These are phyloP conservation scores for Sabellastarte sp. DNA, from an alignment of 2,888 invertebrate genomes.

Conservation along the genomic window DNA sequence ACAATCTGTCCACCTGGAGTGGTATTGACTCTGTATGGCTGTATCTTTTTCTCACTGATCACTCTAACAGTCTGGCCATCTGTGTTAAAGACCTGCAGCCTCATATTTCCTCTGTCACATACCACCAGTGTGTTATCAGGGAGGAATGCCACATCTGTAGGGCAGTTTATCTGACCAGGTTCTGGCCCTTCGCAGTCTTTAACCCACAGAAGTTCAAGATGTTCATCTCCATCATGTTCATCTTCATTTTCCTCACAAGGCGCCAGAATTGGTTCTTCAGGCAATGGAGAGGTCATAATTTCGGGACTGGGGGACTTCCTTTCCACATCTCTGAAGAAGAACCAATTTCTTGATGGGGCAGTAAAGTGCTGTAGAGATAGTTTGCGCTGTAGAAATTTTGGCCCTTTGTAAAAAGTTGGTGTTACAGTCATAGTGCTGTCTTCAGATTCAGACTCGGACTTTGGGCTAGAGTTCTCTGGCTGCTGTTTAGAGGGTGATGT, in stretches of 20 bases:
- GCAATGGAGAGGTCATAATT: neutral
- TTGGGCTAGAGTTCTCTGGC: neutral
- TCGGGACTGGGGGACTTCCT: neutral
- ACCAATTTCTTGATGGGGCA: neutral
- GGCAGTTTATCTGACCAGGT: conserved; percentile 33
- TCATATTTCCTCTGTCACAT: conserved; percentile 47
- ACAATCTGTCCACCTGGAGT: conserved; percentile 42
- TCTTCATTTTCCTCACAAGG: neutral
- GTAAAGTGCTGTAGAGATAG: neutral
- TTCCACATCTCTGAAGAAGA: too few species aligned
- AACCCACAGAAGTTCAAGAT: conserved; percentile 10
- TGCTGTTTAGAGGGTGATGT: neutral
- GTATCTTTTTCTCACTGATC: conserved; percentile 33
- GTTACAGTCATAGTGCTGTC: neutral
- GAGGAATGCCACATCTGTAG: conserved; percentile 42
- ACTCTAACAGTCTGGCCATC: conserved; percentile 22
- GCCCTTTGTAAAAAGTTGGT: neutral
- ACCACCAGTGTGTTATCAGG: conserved; percentile 36
- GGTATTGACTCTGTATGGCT: conserved; percentile 43
- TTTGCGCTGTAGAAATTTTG: too few species aligned
- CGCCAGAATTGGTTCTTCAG: neutral
- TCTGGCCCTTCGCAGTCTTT: conserved; percentile 7
- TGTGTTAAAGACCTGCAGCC: conserved; percentile 38
- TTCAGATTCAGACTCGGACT: neutral
- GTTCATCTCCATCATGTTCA: neutral